Percentiles rank a stretch among this genome's conserved stretches.
Conservation (phyloP, 2,113 vertebrate genomes). For the Hydrolagus affinis region DNA sequence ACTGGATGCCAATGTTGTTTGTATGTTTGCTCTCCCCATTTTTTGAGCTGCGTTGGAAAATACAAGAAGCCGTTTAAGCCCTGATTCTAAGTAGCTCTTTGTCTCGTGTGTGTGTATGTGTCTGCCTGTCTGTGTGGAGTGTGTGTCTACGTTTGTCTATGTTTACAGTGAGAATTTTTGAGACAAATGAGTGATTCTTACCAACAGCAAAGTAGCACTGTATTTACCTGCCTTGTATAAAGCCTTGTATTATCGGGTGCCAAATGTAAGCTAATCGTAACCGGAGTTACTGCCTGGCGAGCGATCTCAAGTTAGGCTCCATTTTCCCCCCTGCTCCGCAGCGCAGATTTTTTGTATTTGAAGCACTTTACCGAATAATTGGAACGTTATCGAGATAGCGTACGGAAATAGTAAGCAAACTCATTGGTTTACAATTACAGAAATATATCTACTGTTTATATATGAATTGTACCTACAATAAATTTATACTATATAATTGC, state of each 20-base stretch:
- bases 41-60: too few species aligned
- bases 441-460: slow-evolving; percentile 28
- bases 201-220: neutral
- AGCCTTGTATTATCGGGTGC: neutral
- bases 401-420: slow-evolving; percentile 17
- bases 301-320: too few species aligned
- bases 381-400: neutral
- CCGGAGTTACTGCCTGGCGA: too few species aligned
- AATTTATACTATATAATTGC: slow-evolving; percentile 4
- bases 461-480: slow-evolving; percentile 17
- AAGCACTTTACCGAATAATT: slow-evolving; percentile 26
- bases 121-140: neutral
- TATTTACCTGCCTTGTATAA: neutral
- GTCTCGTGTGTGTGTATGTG: too few species aligned
- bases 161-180: slow-evolving; percentile 11
- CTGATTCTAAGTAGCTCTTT: too few species aligned
- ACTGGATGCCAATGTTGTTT: too few species aligned
- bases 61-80: too few species aligned
- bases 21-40: too few species aligned
- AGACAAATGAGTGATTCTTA: neutral
- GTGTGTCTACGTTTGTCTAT: too few species aligned
- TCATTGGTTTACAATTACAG: slow-evolving; percentile 5
- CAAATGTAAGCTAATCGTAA: too few species aligned
- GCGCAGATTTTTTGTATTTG: neutral
- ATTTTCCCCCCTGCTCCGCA: too few species aligned